Evolutionary conservation across 2,888 invertebrate species (phyloP).

Genomic region (Buathra laborator): DNA sequence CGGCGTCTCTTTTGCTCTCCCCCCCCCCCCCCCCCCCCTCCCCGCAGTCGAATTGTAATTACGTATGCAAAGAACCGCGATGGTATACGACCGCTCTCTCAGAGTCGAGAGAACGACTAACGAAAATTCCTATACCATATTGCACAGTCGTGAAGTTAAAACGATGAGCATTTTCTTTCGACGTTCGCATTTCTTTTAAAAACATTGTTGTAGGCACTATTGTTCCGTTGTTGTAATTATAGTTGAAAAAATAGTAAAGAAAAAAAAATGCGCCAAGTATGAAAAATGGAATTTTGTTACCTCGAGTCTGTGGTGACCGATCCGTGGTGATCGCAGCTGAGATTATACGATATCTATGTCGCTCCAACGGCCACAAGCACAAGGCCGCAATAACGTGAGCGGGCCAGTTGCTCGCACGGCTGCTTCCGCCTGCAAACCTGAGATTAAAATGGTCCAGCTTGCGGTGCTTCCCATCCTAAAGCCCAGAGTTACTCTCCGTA

Average conservation of each 20-base stretch:
- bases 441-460: conserved; percentile 40
- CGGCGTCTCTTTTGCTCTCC: conserved; percentile 13
- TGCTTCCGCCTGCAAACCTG: conserved; percentile 41
- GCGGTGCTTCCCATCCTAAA: conserved; percentile 10
- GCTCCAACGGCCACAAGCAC: conserved; percentile 18
- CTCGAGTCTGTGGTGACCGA: neutral
- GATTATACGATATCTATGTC: conserved; percentile 4
- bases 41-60: conserved; percentile 56
- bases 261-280: neutral
- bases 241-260: neutral
- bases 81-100: conserved; percentile 36
- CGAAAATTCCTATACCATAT: neutral
- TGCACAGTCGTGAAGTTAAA: neutral
- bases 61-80: conserved; percentile 66
- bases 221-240: neutral
- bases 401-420: conserved; percentile 24
- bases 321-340: conserved; percentile 5
- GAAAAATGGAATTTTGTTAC: conserved; percentile 6
- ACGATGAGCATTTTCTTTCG: neutral
- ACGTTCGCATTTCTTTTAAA: neutral
- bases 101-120: neutral
- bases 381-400: conserved; percentile 35
- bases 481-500: conserved; percentile 6
- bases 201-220: neutral
- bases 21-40: conserved; percentile 17